Base-by-base conservation (phyloP, 2,888 invertebrate species). In the Syrista parreyssii region DNA sequence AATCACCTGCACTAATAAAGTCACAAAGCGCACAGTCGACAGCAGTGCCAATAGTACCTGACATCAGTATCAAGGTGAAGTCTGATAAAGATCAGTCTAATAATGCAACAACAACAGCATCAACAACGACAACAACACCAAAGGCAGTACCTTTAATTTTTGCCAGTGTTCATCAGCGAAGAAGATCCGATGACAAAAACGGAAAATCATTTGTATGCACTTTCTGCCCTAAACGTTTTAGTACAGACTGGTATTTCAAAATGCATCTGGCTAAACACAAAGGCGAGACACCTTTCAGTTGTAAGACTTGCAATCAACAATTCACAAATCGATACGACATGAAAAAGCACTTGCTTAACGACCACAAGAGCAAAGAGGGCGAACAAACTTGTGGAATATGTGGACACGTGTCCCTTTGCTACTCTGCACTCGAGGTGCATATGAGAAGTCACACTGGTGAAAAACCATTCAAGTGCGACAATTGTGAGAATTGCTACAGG, bases 181-280 rank as follows among this genome's bases (percentile, higher is more conserved):
- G 40, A 15, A 75, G 74, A 68, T 75, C 75, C 31, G 75, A 72
- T 33, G 78, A 78, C 12, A 80, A 79, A 71, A 75, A 68, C 3
- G 68, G 77, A 2, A 81, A 81, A 12, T 40, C 75, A 11, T 90
- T 89, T 71, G 82, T 84, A 30, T 91, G 91, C 76, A 82, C 84
- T 0, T 88, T 86, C 35, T 91, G 91, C 34, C 80, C 83, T 3
- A 91, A 91, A 74, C 78, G 83, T 75, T 88, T 91, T n/a, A 88
- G 87, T 15, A 89, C 91, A 1, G 86, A 89, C 68, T 91, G 90
- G 87, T 91, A 91, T 75, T 91, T 90, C 69, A 89, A 89, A 72
- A 82, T 88, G 31, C 91, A 91, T 30, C 82, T 91, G 4, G 88
- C 89, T 0, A 86, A 84, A 73, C 91, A 91, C 76, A 86, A 84